phyloP scores from a whole-genome alignment of 2,888 invertebrate species.

The Lasioglossum morio region DNA sequence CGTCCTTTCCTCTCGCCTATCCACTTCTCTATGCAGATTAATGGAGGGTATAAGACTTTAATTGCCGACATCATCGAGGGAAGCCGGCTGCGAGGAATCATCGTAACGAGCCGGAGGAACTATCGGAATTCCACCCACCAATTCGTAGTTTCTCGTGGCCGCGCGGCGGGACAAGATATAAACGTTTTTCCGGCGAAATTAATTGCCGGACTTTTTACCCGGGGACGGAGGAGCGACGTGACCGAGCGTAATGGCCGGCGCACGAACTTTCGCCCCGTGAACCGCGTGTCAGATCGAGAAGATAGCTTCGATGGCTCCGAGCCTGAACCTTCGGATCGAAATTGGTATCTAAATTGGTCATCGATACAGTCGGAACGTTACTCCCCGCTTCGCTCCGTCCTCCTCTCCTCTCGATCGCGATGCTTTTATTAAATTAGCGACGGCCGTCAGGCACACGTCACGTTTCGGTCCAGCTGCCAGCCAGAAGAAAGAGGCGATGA shows the following conservation, averaged over 20 bases:
- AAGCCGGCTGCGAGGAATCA: conserved; percentile 64
- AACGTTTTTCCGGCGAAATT: conserved; percentile 47
- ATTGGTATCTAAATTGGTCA: conserved; percentile 67
- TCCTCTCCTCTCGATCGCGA: conserved; percentile 12
- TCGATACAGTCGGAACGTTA: conserved; percentile 60
- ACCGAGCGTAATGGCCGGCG: conserved; percentile 38
- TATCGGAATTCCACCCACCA: conserved; percentile 64
- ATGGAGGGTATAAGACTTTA: conserved; percentile 69
- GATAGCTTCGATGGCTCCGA: not conserved
- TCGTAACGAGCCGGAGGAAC: conserved; percentile 51
- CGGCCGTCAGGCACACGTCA: conserved; percentile 61
- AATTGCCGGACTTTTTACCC: conserved; percentile 36
- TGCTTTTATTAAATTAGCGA: conserved; percentile 72
- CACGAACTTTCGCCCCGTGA: conserved; percentile 17
- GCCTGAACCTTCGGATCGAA: conserved; percentile 6
- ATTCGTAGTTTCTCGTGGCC: conserved; percentile 19
- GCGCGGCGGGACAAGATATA: conserved; percentile 28
- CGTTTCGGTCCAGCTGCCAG: conserved; percentile 18
- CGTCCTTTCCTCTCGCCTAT: conserved; percentile 6
- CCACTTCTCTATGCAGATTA: conserved; percentile 61
- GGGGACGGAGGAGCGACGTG: conserved; percentile 21
- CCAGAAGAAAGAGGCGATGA: conserved; percentile 60
- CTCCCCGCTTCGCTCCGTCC: conserved; percentile 13
- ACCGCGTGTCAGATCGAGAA: not conserved
- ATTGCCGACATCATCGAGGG: conserved; percentile 67